These are phyloP conservation scores for Pristionchus exspectatus DNA, from an alignment of 2,888 invertebrate species.

Conservation along the genomic window DNA sequence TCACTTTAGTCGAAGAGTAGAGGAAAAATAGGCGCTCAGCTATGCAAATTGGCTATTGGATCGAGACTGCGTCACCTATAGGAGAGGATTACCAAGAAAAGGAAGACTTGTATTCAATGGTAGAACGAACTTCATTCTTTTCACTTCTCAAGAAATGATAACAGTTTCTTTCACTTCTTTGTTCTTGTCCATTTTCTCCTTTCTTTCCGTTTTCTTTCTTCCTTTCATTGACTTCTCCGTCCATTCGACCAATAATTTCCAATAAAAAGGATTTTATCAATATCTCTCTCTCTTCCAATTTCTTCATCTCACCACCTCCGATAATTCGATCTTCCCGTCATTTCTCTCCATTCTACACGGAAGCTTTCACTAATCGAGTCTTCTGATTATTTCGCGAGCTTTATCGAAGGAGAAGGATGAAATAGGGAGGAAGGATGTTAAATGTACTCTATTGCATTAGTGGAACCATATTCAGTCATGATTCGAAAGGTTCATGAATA, in stretches of 20 bases:
- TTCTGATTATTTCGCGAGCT: conserved; percentile 30
- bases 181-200: background rate
- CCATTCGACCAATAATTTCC: background rate
- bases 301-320: background rate
- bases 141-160: background rate
- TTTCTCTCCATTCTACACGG: conserved; percentile 21
- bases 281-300: background rate
- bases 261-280: background rate
- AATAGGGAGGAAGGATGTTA: background rate
- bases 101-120: background rate
- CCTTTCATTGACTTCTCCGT: background rate
- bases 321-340: background rate
- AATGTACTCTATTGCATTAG: background rate
- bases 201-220: background rate
- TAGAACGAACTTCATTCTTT: background rate
- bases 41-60: conserved; percentile 36
- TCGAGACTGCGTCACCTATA: background rate
- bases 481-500: background rate
- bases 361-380: conserved; percentile 13
- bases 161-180: background rate
- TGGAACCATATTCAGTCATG: background rate
- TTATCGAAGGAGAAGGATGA: background rate
- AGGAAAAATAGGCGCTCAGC: conserved; percentile 38
- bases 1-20: conserved; percentile 23
- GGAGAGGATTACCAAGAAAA: background rate